Evolutionary conservation across 2,113 vertebrate genomes (phyloP).

Genomic region (Xiphophorus hellerii): DNA sequence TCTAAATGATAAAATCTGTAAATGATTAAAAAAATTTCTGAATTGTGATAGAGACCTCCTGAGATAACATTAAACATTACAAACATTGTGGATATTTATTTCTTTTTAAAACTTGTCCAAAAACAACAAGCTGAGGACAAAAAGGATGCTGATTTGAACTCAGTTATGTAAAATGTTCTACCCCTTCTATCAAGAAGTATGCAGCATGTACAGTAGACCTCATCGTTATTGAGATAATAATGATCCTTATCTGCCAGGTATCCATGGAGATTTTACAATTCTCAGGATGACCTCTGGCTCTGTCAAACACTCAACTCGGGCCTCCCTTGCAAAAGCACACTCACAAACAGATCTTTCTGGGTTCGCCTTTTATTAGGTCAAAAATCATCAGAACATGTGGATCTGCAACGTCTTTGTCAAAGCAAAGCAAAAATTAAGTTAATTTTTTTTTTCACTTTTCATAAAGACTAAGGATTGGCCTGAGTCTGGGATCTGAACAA

Average conservation of each 20-base stretch:
- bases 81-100: slow-evolving; percentile 4
- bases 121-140: neutral
- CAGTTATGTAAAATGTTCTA: slow-evolving; percentile 45
- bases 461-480: neutral
- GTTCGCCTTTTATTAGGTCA: slow-evolving; percentile 29
- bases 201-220: slow-evolving; percentile 29
- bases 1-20: slow-evolving; percentile 5
- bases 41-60: slow-evolving; percentile 50
- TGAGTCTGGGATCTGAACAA: too few species aligned
- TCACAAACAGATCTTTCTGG: slow-evolving; percentile 10
- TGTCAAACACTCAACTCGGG: slow-evolving; percentile 13
- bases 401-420: slow-evolving; percentile 8
- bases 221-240: slow-evolving; percentile 65
- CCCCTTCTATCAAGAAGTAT: slow-evolving; percentile 22
- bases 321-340: neutral
- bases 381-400: slow-evolving; percentile 14
- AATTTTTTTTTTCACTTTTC: neutral
- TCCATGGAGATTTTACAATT: slow-evolving; percentile 63
- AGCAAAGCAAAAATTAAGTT: neutral
- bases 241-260: slow-evolving; percentile 59
- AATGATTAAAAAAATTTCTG: slow-evolving; percentile 10
- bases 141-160: slow-evolving; percentile 13
- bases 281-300: slow-evolving; percentile 70
- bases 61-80: slow-evolving; percentile 1
- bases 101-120: neutral